Evolutionary conservation across 1,140 invertebrate genomes (phyloP).

Genomic region (Wasmannia auropunctata): DNA sequence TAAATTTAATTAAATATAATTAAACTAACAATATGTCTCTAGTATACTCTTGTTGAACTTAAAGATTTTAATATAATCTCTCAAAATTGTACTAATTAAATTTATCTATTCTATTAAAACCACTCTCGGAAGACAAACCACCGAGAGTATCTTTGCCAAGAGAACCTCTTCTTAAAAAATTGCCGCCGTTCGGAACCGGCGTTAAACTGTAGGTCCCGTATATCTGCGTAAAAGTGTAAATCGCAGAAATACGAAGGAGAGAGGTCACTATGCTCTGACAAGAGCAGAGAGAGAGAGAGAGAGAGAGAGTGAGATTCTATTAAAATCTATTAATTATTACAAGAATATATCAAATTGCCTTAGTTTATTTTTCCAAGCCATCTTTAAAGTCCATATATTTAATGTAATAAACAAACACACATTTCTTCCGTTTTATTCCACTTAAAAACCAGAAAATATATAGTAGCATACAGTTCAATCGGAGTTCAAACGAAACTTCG

Average conservation of each 20-base stretch:
- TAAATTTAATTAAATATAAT: background rate
- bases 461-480: conserved; percentile 19
- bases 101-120: background rate
- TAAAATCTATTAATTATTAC: background rate
- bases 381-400: background rate
- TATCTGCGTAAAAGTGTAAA: too few species aligned
- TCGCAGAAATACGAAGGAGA: too few species aligned
- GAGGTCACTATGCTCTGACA: too few species aligned
- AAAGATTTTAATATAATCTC: background rate
- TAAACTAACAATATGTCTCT: background rate
- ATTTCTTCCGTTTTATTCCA: background rate
- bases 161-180: too few species aligned
- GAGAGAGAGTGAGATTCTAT: too few species aligned
- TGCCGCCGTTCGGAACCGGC: too few species aligned
- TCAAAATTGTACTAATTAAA: background rate
- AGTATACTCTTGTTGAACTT: background rate
- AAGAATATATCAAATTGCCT: background rate
- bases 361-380: background rate
- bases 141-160: too few species aligned
- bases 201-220: too few species aligned
- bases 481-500: conserved; percentile 48
- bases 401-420: background rate
- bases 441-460: background rate
- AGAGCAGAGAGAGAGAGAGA: too few species aligned
- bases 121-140: too few species aligned